A percentile compares a stretch with the other conserved stretches of the same genome.
Conservation (phyloP, 2,797 vertebrate genomes). For the Schizothorax lantsangensis region DNA sequence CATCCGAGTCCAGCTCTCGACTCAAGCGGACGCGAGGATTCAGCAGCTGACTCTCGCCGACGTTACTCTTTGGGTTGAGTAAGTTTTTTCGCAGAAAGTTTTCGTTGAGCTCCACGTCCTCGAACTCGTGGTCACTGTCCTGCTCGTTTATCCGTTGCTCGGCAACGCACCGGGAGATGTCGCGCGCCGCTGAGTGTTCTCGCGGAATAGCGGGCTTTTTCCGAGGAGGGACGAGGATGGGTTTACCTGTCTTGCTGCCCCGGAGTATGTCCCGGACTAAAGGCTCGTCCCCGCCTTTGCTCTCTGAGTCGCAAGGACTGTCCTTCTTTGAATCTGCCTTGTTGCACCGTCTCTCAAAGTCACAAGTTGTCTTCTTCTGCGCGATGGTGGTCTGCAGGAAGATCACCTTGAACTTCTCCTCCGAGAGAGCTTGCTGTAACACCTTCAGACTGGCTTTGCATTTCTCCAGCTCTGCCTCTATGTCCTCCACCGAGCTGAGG, state of each 20-base stretch:
- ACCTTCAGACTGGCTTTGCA: slow-evolving; percentile 82
- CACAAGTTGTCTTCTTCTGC: slow-evolving; percentile 67
- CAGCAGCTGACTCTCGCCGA: slow-evolving; percentile 61
- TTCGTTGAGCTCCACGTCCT: slow-evolving; percentile 83
- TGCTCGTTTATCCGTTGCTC: slow-evolving; percentile 59
- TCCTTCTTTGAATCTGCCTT: slow-evolving; percentile 42
- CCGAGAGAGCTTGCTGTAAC: slow-evolving; percentile 86
- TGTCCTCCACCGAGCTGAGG: slow-evolving; percentile 81
- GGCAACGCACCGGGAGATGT: slow-evolving; percentile 38
- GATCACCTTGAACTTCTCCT: slow-evolving; percentile 92
- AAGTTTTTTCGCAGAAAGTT: slow-evolving; percentile 82
- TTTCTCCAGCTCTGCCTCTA: slow-evolving; percentile 86
- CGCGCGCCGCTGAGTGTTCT: slow-evolving; percentile 10
- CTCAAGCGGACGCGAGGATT: slow-evolving; percentile 68
- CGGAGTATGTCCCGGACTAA: slow-evolving; percentile 66
- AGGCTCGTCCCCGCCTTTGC: slow-evolving; percentile 39
- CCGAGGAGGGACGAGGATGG: slow-evolving; percentile 72
- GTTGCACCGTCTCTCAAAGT: slow-evolving; percentile 53
- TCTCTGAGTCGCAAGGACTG: slow-evolving; percentile 35
- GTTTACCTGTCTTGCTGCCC: slow-evolving; percentile 73
- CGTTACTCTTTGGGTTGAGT: slow-evolving; percentile 69
- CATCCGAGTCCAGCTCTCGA: slow-evolving; percentile 81
- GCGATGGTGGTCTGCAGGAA: slow-evolving; percentile 89
- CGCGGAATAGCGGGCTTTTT: slow-evolving; percentile 60
- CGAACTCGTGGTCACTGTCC: slow-evolving; percentile 82